Conservation (phyloP, 1,140 invertebrate species). For the Dendroctonus ponderosae region DNA sequence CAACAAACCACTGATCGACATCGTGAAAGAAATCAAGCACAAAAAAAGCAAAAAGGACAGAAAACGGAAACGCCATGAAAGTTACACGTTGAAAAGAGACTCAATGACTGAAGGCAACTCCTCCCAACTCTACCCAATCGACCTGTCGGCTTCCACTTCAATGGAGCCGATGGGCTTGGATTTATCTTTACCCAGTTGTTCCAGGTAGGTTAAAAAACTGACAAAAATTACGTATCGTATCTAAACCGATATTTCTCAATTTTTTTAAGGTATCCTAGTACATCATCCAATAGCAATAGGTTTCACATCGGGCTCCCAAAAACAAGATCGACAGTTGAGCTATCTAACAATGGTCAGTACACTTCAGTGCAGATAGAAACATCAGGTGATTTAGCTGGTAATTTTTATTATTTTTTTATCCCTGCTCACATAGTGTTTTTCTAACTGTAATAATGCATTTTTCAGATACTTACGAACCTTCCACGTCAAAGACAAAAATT, state of each 20-base stretch:
- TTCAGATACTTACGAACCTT: slow-evolving; percentile 11
- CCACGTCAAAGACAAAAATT: slow-evolving; percentile 25
- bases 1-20: slow-evolving; percentile 27
- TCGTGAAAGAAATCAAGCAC: slow-evolving; percentile 16
- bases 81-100: background rate
- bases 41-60: slow-evolving; percentile 10
- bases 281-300: slow-evolving; percentile 8
- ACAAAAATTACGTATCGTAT: background rate
- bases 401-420: background rate
- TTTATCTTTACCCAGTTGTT: slow-evolving; percentile 18
- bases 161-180: slow-evolving; percentile 1
- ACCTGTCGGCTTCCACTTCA: background rate
- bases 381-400: slow-evolving; percentile 10
- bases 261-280: slow-evolving; percentile 13
- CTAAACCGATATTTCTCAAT: no score
- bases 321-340: slow-evolving; percentile 19
- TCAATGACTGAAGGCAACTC: slow-evolving; percentile 5
- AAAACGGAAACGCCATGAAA: background rate
- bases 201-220: slow-evolving; percentile 10
- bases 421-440: background rate
- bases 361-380: slow-evolving; percentile 26
- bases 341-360: slow-evolving; percentile 19
- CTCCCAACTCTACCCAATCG: slow-evolving; percentile 18
- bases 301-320: slow-evolving; percentile 23
- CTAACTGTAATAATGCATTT: background rate